Evolutionary conservation across 2,888 invertebrate species (phyloP).

Genomic region (Caenorhabditis macrosperma): DNA sequence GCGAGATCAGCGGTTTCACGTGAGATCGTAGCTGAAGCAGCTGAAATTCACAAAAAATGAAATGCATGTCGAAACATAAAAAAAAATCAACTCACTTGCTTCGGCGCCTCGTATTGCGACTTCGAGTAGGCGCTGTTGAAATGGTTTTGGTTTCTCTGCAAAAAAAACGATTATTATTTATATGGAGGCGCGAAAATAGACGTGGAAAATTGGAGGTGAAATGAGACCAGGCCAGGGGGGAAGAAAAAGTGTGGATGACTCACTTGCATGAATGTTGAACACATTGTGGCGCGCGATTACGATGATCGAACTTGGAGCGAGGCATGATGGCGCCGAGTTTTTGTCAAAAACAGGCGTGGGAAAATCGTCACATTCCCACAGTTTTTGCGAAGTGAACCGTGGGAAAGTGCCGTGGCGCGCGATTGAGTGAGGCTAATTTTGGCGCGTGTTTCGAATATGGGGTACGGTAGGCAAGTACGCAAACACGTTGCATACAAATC

Average conservation of each 20-base stretch:
- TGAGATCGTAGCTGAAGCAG: slow-evolving; percentile 36
- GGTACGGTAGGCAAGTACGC: too few species aligned
- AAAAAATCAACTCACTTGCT: slow-evolving; percentile 29
- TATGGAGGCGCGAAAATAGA: background rate
- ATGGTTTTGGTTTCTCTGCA: slow-evolving; percentile 22
- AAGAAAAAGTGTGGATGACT: slow-evolving; percentile 7
- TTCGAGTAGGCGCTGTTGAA: slow-evolving; percentile 21
- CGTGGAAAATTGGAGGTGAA: background rate
- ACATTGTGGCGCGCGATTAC: slow-evolving; percentile 36
- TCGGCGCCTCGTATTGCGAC: slow-evolving; percentile 35
- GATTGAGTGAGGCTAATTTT: background rate
- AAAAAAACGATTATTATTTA: slow-evolving; percentile 1
- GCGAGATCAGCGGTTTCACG: slow-evolving; percentile 10
- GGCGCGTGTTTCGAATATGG: slow-evolving; percentile 1
- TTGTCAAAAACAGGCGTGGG: slow-evolving; percentile 46
- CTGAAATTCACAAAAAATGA: background rate
- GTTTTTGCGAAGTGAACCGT: background rate
- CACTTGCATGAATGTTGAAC: slow-evolving; percentile 31
- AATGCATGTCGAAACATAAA: background rate
- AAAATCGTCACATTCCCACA: slow-evolving; percentile 49
- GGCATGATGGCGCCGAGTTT: slow-evolving; percentile 26
- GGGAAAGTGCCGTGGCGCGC: slow-evolving; percentile 54
- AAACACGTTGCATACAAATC: too few species aligned
- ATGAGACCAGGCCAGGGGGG: background rate
- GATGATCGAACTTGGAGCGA: slow-evolving; percentile 20